Evolutionary conservation across 2,797 vertebrate genomes (phyloP), one percentile per base, ranked within the genome.

Genomic region (Hippopotamyrus pictus): DNA sequence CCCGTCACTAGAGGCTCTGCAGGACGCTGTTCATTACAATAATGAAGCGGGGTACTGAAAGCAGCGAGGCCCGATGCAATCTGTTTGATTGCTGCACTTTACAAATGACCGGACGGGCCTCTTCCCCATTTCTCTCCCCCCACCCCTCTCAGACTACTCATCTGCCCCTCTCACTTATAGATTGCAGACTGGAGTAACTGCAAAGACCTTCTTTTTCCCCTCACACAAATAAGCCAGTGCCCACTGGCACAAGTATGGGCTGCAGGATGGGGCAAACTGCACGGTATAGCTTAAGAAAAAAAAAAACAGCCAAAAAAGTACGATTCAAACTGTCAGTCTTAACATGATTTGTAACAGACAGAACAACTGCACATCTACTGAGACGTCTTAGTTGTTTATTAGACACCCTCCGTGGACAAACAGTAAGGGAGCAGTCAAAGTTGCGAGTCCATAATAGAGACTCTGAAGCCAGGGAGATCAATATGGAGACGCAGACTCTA

Each of bases 51-150:
- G 46, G 62, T n/a, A 33, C 89, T 54, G 46, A 76, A 53, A 83
- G 89, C 37, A 33, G 25, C 6, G 11, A 3, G 53, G 33, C 9
- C 59, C 33, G 1, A 7, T 50, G 83, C 84, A 89, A 89, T 89
- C 84, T 53, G 89, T 54, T 41, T 89, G 89, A 89, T 86, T 73
- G 33, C 53, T 37, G 89, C 46, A 73, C 84, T 86, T 33, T 89
- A 65, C 33, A 89, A 89, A 89, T 89, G 85, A 89, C 83, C 22
- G 17, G 53, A 62, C 0, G 2, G 69, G 33, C 69, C 29, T 41
- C 33, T 73, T n/a, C 29, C 65, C 11, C 29, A 73, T 33, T 73
- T 73, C 65, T 73, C 33, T 37, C 17, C 41, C 2, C 41, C 76
- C 41, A 44, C 76, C 19, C 41, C 76, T 19, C 5, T 19, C n/a